Conservation (phyloP, 30 jellyfish, hydroid and myxozoan species). For the Chironex yamaguchii region DNA sequence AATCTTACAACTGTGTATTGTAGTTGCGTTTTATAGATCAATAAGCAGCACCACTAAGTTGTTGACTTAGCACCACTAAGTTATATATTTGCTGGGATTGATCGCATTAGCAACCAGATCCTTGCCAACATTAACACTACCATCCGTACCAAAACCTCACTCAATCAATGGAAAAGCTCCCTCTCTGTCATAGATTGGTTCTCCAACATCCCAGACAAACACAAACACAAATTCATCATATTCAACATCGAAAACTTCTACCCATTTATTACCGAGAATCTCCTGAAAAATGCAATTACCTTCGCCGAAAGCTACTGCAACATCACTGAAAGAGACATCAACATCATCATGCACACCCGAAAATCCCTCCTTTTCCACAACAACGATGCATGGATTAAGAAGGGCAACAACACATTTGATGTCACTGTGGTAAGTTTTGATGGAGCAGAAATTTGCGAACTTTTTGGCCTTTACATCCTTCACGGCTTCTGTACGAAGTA, state of each 20-base stretch:
- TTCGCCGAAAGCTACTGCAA: conserved; percentile 21
- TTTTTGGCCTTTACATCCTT: conserved; percentile 38
- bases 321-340: conserved; percentile 18
- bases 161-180: conserved; percentile 65
- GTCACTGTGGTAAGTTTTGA: conserved; percentile 68
- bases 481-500: neutral
- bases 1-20: too few species aligned
- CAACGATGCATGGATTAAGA: conserved; percentile 48
- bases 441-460: conserved; percentile 72
- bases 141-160: conserved; percentile 4
- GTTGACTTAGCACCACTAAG: too few species aligned
- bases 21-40: too few species aligned
- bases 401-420: conserved; percentile 50
- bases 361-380: conserved; percentile 52
- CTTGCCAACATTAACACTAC: too few species aligned
- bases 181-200: conserved; percentile 39
- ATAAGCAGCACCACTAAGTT: too few species aligned
- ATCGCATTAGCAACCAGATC: too few species aligned
- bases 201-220: conserved; percentile 49
- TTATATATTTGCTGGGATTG: too few species aligned
- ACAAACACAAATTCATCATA: conserved; percentile 17
- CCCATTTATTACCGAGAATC: conserved; percentile 59
- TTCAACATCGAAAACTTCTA: conserved; percentile 69
- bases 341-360: conserved; percentile 65
- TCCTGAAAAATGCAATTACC: conserved; percentile 18